Base-by-base conservation (phyloP, 2,888 invertebrate species). In the Hofmannophila pseudospretella region DNA sequence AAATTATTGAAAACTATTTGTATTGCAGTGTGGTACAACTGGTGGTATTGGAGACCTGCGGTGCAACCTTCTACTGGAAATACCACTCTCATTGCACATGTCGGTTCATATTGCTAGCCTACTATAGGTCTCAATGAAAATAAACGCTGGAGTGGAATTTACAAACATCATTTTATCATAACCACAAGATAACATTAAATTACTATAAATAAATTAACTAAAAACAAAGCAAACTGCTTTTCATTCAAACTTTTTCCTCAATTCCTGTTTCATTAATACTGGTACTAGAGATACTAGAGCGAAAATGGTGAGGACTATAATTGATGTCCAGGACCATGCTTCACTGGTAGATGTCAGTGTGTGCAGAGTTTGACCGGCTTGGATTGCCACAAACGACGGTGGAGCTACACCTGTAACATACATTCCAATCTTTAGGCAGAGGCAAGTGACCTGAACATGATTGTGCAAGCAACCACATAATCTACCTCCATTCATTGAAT, bases 361-460 rank as follows among this genome's bases (percentile, higher is more conserved):
- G 62, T 99, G 95, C 30, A 99, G 86, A 0, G 99, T 99, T 68
- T 96, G 96, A 8, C 99, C 99, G 7, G 98, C 97, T 87, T 99
- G 97, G 55, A 99, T 98, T 7, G 98, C 98, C 14, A 99, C 92
- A 72, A 99, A 95, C 0, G 98, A 98, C 3, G 99, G 99, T 30
- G 99, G 98, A 0, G 96, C 97, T 7, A 98, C 98, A 47, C 98
- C 96, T 92, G 62, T n/a, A 79, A 73, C 27, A 9, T 16, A 16
- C 19, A 29, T 31, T n/a, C n/a, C n/a, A n/a, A n/a, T n/a, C n/a
- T n/a, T n/a, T n/a, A n/a, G n/a, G n/a, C n/a, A n/a, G n/a, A n/a
- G n/a, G n/a, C n/a, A n/a, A n/a, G n/a, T n/a, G n/a, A n/a, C n/a
- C n/a, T n/a, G n/a, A n/a, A n/a, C n/a, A n/a, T n/a, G n/a, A n/a